Conservation (phyloP, 2,797 vertebrate species). For the Aplochiton taeniatus region DNA sequence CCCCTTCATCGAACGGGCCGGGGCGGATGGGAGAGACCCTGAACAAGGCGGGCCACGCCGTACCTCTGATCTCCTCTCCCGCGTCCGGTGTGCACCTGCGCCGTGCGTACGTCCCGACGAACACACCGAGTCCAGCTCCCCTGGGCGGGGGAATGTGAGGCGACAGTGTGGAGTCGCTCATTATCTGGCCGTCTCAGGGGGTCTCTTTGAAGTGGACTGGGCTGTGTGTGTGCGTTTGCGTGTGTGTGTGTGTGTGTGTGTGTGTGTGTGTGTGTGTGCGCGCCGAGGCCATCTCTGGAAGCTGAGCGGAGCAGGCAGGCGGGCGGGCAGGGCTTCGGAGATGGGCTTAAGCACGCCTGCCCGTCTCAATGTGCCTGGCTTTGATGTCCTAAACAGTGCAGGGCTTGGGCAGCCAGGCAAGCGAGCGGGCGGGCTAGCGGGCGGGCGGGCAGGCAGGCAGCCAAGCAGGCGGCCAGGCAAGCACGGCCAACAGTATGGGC, state of each 20-base stretch:
- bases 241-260: slow-evolving; percentile 35
- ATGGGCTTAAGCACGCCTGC: slow-evolving; percentile 67
- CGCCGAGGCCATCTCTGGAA: slow-evolving; percentile 50
- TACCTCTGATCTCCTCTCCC: too few species aligned
- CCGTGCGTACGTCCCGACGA: too few species aligned
- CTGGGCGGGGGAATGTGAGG: slow-evolving; percentile 30
- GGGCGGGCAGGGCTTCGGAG: slow-evolving; percentile 58
- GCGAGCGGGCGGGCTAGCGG: slow-evolving; percentile 24
- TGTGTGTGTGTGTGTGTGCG: slow-evolving; percentile 35
- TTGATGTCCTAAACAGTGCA: slow-evolving; percentile 73
- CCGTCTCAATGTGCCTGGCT: slow-evolving; percentile 68
- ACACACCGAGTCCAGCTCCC: too few species aligned
- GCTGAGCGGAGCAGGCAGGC: slow-evolving; percentile 28
- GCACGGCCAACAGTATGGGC: slow-evolving; percentile 66
- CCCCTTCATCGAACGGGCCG: slow-evolving; percentile 55
- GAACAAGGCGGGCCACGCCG: slow-evolving; percentile 58
- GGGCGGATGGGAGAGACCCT: slow-evolving; percentile 69
- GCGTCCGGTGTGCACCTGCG: too few species aligned
- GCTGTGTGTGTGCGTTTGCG: too few species aligned
- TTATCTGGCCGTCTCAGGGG: slow-evolving; percentile 65
- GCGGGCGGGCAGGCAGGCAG: slow-evolving; percentile 14
- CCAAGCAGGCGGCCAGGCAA: slow-evolving; percentile 28
- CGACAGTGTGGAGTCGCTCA: slow-evolving; percentile 43
- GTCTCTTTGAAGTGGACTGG: slow-evolving; percentile 65
- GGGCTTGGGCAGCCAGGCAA: slow-evolving; percentile 55